phyloP scores from a whole-genome alignment of 2,113 vertebrate genomes.

The Lophochroa leadbeateri region DNA sequence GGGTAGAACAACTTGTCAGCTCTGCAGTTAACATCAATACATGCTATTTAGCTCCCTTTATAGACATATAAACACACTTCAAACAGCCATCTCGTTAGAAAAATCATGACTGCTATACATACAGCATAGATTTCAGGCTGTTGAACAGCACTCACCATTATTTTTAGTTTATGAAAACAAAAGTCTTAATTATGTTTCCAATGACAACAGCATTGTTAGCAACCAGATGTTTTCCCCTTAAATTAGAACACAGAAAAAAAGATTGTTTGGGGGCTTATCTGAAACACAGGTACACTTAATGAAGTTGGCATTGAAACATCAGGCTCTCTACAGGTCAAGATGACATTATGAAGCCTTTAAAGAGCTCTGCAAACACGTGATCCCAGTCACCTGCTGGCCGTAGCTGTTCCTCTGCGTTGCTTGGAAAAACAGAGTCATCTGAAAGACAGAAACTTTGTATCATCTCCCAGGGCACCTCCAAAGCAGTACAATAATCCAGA shows the following conservation, averaged over 20 bases:
- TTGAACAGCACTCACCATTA: constrained; percentile 22
- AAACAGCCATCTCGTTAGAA: constrained; percentile 31
- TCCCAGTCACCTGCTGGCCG: background rate
- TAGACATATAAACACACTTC: constrained; percentile 56
- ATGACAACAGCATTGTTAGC: constrained; percentile 32
- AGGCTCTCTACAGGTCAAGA: background rate
- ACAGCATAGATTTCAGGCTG: background rate
- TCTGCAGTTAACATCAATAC: constrained; percentile 46
- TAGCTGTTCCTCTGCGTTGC: background rate
- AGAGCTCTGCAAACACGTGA: background rate
- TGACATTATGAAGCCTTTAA: background rate
- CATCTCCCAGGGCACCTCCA: background rate
- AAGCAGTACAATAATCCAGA: background rate
- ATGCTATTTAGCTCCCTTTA: constrained; percentile 36
- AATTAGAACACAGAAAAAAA: constrained; percentile 13
- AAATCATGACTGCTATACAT: constrained; percentile 40
- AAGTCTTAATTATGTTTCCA: constrained; percentile 53
- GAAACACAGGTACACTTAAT: background rate
- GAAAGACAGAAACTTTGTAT: background rate
- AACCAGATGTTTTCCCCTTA: constrained; percentile 39
- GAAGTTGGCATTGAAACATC: background rate
- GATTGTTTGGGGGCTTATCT: background rate
- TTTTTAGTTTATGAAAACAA: constrained; percentile 54
- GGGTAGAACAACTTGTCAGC: constrained; percentile 2
- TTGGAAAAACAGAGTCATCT: background rate